Evolutionary conservation across 2,888 invertebrate genomes (phyloP), one percentile per base, ranked within the genome.

Genomic region (Byasa hedistus): DNA sequence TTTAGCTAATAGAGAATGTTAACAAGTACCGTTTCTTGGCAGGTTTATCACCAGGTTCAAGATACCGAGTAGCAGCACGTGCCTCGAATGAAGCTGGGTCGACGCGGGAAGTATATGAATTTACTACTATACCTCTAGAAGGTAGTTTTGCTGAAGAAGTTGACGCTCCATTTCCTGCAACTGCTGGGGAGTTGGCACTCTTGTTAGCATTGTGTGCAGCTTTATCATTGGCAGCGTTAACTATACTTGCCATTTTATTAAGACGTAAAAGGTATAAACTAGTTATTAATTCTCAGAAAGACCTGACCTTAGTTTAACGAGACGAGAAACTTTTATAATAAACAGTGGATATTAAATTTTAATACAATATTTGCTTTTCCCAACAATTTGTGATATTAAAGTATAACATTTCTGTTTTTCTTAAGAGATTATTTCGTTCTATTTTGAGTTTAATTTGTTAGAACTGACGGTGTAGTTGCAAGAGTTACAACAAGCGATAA

Each of bases 21-120:
- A 22, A 54, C 12, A 54, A 54, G 7, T 12, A 54, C 15, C 10
- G 3, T 55, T 51, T 36, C 32, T 15, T 58, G 7, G 51, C 54
- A 89, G 91, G 91, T 60, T 83, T 94, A 70, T 81, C 86, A 19
- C 92, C 93, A 17, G 93, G 94, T 1, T 93, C 93, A 57, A 91
- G 94, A 80, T 94, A 93, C 79, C 93, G 94, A 62, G 86, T 94
- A 39, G 93, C 93, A 57, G 93, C 94, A 55, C 91, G 93, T 0
- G 94, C 93, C 32, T 92, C 92, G 10, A 94, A 93, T 77, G 94
- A 94, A 76, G 94, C 94, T 8, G 94, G 93, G 0, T 92, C 92
- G 86, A 93, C 93, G 59, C 89, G 93, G 0, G 93, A 93, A 70
- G 92, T 93, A 62, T 94, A 92, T 75, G 93, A 94, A 76, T 93